These are phyloP conservation scores for Streptopelia turtur DNA, from an alignment of 2,797 vertebrate species.

Conservation along the genomic window DNA sequence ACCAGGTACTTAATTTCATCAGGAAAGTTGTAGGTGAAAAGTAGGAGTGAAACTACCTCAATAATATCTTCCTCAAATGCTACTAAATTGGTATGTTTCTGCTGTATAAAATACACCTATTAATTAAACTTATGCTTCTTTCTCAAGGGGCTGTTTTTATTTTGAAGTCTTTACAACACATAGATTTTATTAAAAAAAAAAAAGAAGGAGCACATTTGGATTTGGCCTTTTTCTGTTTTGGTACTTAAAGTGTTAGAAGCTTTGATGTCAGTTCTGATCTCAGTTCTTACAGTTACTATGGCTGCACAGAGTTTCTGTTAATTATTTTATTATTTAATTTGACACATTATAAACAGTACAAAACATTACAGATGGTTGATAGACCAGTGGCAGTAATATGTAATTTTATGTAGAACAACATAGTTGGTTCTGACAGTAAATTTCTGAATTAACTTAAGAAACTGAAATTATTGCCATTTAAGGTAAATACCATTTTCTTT, in stretches of 20 bases:
- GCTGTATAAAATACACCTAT: neutral
- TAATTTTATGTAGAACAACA: neutral
- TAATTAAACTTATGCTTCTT: neutral
- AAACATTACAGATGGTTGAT: neutral
- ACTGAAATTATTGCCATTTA: neutral
- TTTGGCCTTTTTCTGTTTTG: neutral
- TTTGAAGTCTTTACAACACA: neutral
- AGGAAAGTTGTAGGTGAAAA: neutral
- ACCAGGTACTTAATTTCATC: neutral
- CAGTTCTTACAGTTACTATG: neutral
- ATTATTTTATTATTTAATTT: slow-evolving; percentile 52
- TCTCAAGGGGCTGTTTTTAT: neutral
- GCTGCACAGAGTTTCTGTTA: neutral
- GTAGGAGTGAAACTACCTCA: neutral
- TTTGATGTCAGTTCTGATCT: neutral
- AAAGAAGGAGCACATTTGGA: neutral
- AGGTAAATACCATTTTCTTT: neutral
- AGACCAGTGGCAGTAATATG: neutral
- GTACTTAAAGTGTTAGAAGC: neutral
- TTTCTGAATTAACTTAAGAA: neutral
- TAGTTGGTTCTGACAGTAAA: neutral
- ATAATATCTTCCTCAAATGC: neutral
- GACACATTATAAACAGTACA: slow-evolving; percentile 26
- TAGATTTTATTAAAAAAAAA: neutral
- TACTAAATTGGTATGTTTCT: slow-evolving; percentile 22